phyloP scores from a whole-genome alignment of 2,888 invertebrate species.

The Chrysomela aeneicollis region DNA sequence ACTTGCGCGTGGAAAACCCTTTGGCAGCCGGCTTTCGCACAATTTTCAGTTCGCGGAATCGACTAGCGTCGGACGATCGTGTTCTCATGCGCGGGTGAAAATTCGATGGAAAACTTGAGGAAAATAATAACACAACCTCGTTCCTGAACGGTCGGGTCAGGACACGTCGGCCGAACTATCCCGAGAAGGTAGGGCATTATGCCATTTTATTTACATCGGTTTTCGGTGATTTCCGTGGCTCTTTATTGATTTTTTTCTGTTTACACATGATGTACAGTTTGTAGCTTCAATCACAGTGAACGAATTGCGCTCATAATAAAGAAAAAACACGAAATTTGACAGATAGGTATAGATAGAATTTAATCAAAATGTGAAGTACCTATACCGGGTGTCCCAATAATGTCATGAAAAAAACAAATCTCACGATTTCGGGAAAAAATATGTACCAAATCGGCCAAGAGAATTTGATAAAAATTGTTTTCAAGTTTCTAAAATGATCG shows the following conservation, averaged over 20 bases:
- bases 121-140: constrained; percentile 21
- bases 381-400: no score
- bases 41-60: constrained; percentile 35
- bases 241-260: not conserved
- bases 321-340: not conserved
- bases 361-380: no score
- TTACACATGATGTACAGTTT: not conserved
- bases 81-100: constrained; percentile 19
- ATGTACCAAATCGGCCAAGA: no score
- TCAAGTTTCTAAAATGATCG: no score
- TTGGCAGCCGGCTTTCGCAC: constrained; percentile 9
- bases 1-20: constrained; percentile 1
- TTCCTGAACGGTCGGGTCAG: not conserved
- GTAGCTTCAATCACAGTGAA: not conserved
- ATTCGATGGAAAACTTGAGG: constrained; percentile 24
- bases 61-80: constrained; percentile 27
- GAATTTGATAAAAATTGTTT: no score
- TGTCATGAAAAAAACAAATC: no score
- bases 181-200: constrained; percentile 20
- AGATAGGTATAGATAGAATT: no score
- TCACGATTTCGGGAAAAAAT: no score
- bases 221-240: no score
- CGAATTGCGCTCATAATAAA: no score
- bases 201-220: constrained; percentile 12
- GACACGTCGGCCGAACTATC: not conserved